Conservation (phyloP, 2,113 vertebrate species). For the Nerophis ophidion region DNA sequence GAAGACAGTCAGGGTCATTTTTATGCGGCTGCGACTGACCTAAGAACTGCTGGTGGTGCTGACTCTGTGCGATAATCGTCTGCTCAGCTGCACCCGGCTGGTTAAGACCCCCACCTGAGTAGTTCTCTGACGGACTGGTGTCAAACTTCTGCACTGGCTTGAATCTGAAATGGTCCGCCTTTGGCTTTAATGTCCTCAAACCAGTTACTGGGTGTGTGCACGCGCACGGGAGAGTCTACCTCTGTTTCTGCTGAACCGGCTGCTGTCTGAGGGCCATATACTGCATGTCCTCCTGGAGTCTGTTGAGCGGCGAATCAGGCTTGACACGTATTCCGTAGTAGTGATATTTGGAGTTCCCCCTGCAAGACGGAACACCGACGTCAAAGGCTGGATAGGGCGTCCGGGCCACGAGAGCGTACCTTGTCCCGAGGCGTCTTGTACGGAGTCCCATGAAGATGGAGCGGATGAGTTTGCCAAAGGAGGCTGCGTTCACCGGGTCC, state of each 20-base stretch:
- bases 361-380: conserved; percentile 43
- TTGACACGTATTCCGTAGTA: conserved; percentile 98
- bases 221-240: conserved; percentile 60
- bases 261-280: conserved; percentile 98
- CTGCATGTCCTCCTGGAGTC: conserved; percentile 92
- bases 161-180: conserved; percentile 68
- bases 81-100: conserved; percentile 78
- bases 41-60: conserved; percentile 95
- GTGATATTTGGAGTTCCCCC: conserved; percentile 98
- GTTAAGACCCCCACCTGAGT: conserved; percentile 73
- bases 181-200: neutral
- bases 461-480: conserved; percentile 96
- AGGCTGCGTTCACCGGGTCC: conserved; percentile 94
- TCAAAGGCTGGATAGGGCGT: neutral
- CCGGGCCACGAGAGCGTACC: conserved; percentile 60
- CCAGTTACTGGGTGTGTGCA: neutral
- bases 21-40: conserved; percentile 66
- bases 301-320: conserved; percentile 92
- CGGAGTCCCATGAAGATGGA: conserved; percentile 97
- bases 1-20: neutral
- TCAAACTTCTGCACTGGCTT: conserved; percentile 89
- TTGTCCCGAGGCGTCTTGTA: conserved; percentile 90
- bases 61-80: conserved; percentile 86
- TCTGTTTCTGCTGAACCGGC: conserved; percentile 91
- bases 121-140: conserved; percentile 74